Conservation (phyloP, 2,797 vertebrate species). For the Phataginus tetradactyla region DNA sequence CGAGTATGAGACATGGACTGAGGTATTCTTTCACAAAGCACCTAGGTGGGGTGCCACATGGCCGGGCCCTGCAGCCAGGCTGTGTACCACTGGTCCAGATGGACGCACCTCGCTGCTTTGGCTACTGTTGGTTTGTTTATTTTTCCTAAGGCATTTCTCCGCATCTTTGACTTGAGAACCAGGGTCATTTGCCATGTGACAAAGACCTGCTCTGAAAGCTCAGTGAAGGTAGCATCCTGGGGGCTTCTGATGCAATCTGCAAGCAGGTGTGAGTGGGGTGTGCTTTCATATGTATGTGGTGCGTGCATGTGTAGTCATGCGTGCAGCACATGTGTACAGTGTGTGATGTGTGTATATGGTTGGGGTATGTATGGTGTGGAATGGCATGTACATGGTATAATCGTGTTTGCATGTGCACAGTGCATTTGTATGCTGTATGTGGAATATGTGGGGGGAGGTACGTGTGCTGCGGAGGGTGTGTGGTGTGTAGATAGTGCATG, state of each 20-base stretch:
- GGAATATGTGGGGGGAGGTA: background rate
- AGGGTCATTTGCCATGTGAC: background rate
- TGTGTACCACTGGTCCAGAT: background rate
- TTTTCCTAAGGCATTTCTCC: background rate
- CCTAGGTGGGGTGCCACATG: background rate
- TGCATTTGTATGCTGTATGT: background rate
- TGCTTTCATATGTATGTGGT: no score
- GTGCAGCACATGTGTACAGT: no score
- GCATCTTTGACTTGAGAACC: background rate
- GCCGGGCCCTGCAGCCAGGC: background rate
- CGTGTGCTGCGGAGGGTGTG: background rate
- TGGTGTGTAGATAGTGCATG: background rate
- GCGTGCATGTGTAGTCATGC: background rate
- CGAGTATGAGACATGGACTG: background rate
- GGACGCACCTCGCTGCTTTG: no score
- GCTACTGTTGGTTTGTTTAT: background rate
- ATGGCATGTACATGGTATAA: background rate
- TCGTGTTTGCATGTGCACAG: background rate
- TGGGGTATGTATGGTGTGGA: background rate
- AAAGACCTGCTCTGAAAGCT: background rate
- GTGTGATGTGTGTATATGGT: background rate
- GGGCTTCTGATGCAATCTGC: background rate
- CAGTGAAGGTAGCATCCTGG: background rate
- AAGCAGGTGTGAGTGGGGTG: background rate
- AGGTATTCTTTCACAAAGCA: background rate